Conservation (phyloP, 2,113 vertebrate species). For the Paramormyrops kingsleyae region DNA sequence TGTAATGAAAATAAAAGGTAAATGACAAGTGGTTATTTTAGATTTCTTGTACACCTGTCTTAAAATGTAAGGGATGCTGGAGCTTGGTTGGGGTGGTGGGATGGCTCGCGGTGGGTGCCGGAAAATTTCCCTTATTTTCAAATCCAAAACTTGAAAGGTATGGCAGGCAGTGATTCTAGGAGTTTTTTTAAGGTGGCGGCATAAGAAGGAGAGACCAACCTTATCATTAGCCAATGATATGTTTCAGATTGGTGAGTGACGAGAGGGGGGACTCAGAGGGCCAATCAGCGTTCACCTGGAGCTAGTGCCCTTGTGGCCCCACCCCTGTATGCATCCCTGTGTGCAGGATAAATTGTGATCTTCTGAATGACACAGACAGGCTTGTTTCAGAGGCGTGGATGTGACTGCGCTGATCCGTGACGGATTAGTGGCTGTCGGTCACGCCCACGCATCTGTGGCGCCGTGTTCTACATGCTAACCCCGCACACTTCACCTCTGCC, state of each 20-base stretch:
- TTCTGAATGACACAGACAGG: neutral
- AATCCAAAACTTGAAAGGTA: no score
- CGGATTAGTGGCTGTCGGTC: neutral
- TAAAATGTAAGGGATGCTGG: no score
- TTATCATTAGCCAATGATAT: neutral
- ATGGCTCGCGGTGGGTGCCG: no score
- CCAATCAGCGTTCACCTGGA: neutral
- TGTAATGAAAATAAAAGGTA: no score
- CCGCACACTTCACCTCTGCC: neutral
- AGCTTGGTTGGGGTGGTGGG: no score
- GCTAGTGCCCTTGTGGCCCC: neutral
- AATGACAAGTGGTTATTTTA: no score
- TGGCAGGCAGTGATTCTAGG: neutral
- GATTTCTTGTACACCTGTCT: no score
- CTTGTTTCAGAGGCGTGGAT: neutral
- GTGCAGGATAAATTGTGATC: neutral
- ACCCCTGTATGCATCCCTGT: neutral
- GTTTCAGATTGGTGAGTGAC: neutral
- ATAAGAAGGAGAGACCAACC: neutral
- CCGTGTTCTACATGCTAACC: neutral
- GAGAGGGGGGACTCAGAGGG: neutral
- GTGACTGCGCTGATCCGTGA: neutral
- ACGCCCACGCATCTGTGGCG: neutral
- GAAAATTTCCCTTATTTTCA: no score
- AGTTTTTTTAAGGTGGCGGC: neutral